These are phyloP conservation scores for Turritopsis rubra DNA, from an alignment of 30 jellyfish, hydroid and myxozoan genomes.

Conservation along the genomic window DNA sequence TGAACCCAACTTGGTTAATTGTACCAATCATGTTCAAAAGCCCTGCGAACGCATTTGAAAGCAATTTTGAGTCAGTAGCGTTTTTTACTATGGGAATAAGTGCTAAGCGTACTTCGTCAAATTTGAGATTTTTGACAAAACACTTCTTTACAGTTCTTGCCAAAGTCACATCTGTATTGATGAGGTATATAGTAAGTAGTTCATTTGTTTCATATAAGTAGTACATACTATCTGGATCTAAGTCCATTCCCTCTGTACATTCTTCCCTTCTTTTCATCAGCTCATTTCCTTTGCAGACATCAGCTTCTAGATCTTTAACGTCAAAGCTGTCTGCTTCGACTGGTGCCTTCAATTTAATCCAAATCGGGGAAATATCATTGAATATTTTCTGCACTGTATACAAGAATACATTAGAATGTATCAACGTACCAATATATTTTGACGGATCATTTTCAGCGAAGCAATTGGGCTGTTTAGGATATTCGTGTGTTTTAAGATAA, in stretches of 20 bases:
- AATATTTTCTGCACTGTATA: constrained; percentile 39
- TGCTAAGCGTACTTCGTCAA: background rate
- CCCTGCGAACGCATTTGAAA: constrained; percentile 1
- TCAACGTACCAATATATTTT: constrained; percentile 30
- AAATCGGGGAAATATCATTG: constrained; percentile 38
- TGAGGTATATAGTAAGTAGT: background rate
- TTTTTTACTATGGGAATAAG: background rate
- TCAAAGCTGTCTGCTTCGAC: background rate
- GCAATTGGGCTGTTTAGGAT: constrained; percentile 5
- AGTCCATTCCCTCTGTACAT: constrained; percentile 29
- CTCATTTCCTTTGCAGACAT: constrained; percentile 19
- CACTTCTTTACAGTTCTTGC: background rate
- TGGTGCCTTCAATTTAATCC: constrained; percentile 30
- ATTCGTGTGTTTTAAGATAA: background rate
- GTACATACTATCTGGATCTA: background rate
- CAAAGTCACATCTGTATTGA: background rate
- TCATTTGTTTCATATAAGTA: background rate
- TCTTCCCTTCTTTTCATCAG: background rate
- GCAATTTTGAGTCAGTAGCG: background rate
- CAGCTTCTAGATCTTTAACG: constrained; percentile 33
- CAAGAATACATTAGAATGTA: constrained; percentile 35
- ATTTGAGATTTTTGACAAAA: background rate
- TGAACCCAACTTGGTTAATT: background rate
- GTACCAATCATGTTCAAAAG: background rate
- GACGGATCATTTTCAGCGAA: constrained; percentile 39